Percentiles rank a stretch among this genome's conserved stretches.
Conservation (phyloP, 2,888 invertebrate species). For the Alloplasta piceator region DNA sequence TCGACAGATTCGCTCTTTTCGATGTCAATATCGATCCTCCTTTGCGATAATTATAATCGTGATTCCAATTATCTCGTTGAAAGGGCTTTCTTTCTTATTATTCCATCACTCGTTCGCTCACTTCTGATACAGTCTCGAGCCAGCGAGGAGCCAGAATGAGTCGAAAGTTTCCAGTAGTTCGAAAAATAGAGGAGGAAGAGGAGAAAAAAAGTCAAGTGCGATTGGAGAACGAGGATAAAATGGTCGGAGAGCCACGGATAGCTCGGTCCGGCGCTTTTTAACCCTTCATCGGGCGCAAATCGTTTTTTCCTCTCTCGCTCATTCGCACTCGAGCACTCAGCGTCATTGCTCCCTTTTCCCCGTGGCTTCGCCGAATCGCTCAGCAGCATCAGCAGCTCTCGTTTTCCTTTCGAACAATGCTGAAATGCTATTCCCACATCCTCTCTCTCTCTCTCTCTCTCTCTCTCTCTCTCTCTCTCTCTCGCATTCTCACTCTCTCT, state of each 20-base stretch:
- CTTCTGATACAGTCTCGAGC: background rate
- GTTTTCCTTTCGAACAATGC: conserved; percentile 43
- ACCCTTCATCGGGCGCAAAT: conserved; percentile 38
- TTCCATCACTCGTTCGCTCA: background rate
- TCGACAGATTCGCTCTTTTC: too few relatives aligned
- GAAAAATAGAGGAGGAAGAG: background rate
- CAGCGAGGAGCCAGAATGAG: background rate
- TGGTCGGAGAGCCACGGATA: conserved; percentile 12
- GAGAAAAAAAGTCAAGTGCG: background rate
- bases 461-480: conserved; percentile 26
- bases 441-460: conserved; percentile 18
- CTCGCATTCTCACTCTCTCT: conserved; percentile 4
- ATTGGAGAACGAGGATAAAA: conserved; percentile 19
- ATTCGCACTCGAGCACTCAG: conserved; percentile 4
- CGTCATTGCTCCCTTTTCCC: conserved; percentile 4
- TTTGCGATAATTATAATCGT: too few relatives aligned
- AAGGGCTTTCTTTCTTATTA: too few relatives aligned
- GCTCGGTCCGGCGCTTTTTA: conserved; percentile 26
- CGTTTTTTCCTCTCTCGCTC: conserved; percentile 21
- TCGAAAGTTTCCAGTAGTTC: conserved; percentile 15
- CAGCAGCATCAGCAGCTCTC: conserved; percentile 42
- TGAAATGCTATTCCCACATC: conserved; percentile 19
- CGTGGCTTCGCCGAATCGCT: background rate
- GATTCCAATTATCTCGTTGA: too few relatives aligned
- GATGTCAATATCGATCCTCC: too few relatives aligned